A percentile compares a stretch with the other conserved stretches of the same genome.
Evolutionary conservation across 92 coral and sea anemone genomes (phyloP).

Genomic region (Palythoa heliodiscus): DNA sequence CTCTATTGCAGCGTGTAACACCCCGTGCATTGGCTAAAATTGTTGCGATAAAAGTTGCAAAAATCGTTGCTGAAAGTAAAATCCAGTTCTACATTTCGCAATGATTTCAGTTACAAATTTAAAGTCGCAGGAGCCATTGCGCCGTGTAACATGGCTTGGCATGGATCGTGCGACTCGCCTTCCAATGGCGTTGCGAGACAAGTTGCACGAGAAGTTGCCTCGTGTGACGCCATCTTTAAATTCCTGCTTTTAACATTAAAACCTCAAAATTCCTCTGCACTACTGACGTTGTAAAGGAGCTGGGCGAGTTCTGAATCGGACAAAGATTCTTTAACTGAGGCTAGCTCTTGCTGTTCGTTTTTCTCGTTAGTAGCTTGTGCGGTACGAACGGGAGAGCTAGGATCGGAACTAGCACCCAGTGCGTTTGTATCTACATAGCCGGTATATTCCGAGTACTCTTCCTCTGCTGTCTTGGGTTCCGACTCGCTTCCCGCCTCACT

Average conservation of each 20-base stretch:
- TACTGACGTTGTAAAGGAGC: constrained; percentile 47
- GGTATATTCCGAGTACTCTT: constrained; percentile 29
- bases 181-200: no score
- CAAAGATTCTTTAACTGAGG: constrained; percentile 30
- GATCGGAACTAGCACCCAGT: constrained; percentile 4
- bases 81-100: no score
- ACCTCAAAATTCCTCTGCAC: constrained; percentile 47
- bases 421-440: constrained; percentile 33
- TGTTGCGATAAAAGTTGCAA: no score
- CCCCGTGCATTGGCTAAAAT: no score
- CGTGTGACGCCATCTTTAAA: background rate
- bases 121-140: no score
- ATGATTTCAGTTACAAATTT: no score
- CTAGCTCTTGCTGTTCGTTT: background rate
- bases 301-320: constrained; percentile 53
- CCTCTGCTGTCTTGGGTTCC: constrained; percentile 9
- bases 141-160: no score
- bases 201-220: no score
- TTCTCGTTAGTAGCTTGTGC: background rate
- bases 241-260: background rate
- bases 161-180: no score
- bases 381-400: constrained; percentile 14
- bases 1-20: no score
- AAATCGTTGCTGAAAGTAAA: no score
- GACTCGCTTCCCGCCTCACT: constrained; percentile 39